Percentiles rank a stretch among this genome's conserved stretches.
phyloP scores from a whole-genome alignment of 2,888 invertebrate species.

The Octodonta nipae region DNA sequence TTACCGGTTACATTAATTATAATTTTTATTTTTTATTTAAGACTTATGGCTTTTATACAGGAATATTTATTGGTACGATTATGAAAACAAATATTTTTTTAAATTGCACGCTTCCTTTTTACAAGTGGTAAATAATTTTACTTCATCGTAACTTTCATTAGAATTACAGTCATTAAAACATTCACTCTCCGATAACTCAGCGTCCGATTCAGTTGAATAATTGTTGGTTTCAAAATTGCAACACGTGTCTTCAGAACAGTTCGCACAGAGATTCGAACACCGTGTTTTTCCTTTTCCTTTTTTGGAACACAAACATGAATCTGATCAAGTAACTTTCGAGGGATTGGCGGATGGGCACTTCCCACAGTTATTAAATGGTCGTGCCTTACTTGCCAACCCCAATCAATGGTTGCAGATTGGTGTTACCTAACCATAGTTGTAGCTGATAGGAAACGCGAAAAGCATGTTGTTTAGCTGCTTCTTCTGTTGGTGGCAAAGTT shows the following conservation, averaged over 20 bases:
- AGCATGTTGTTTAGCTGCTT: constrained; percentile 1
- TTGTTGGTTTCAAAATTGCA: neutral
- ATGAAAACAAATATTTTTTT: too few relatives aligned
- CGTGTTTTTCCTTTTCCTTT: neutral
- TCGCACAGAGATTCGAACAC: neutral
- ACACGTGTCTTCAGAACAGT: neutral
- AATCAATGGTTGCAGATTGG: too few relatives aligned
- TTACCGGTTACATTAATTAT: too few relatives aligned
- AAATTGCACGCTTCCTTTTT: too few relatives aligned
- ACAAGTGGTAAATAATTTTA: too few relatives aligned
- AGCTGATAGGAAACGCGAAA: too few relatives aligned
- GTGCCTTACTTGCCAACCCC: constrained; percentile 1
- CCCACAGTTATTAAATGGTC: neutral
- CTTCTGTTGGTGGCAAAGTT: constrained; percentile 1
- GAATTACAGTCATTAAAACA: too few relatives aligned
- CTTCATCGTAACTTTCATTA: neutral
- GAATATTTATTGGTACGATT: too few relatives aligned
- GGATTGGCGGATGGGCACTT: neutral
- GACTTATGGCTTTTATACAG: too few relatives aligned
- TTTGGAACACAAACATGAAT: neutral
- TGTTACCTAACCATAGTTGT: too few relatives aligned
- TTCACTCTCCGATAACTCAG: too few relatives aligned
- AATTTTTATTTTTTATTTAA: too few relatives aligned
- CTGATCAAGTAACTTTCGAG: constrained; percentile 1
- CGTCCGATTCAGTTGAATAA: neutral